These are phyloP conservation scores for Lophius piscatorius DNA, from an alignment of 2,113 vertebrate species.

Conservation along the genomic window DNA sequence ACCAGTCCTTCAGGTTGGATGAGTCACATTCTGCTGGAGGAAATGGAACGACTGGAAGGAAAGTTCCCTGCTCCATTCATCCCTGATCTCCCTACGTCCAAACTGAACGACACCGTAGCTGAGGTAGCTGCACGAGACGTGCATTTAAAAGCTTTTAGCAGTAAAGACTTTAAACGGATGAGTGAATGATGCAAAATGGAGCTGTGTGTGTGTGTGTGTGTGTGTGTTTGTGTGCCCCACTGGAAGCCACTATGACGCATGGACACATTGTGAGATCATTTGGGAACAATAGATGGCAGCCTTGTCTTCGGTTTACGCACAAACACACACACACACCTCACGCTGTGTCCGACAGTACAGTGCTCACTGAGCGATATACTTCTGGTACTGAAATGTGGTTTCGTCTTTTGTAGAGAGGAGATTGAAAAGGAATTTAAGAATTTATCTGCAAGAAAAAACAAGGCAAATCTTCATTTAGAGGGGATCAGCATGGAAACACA, in stretches of 20 bases:
- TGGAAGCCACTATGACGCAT: background rate
- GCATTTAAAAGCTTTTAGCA: no score
- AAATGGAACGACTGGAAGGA: no score
- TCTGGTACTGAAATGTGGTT: no score
- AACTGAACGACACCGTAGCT: no score
- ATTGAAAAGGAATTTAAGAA: no score
- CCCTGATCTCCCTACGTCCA: no score
- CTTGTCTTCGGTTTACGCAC: slow-evolving; percentile 59
- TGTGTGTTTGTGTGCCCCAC: background rate
- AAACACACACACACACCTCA: slow-evolving; percentile 14
- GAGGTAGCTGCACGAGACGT: no score
- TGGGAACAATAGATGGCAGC: slow-evolving; percentile 69
- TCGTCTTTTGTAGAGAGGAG: no score
- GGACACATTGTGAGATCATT: slow-evolving; percentile 10
- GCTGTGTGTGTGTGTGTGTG: slow-evolving; percentile 11
- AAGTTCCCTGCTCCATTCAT: no score
- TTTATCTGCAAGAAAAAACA: no score
- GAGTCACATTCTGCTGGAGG: background rate
- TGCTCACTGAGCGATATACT: background rate
- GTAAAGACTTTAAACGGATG: background rate
- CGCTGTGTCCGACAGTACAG: background rate
- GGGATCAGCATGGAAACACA: slow-evolving; percentile 36
- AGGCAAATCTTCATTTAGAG: background rate
- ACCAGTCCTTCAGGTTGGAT: background rate
- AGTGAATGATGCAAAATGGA: background rate